phyloP scores from a whole-genome alignment of 2,113 vertebrate species.

The Raja brachyura region DNA sequence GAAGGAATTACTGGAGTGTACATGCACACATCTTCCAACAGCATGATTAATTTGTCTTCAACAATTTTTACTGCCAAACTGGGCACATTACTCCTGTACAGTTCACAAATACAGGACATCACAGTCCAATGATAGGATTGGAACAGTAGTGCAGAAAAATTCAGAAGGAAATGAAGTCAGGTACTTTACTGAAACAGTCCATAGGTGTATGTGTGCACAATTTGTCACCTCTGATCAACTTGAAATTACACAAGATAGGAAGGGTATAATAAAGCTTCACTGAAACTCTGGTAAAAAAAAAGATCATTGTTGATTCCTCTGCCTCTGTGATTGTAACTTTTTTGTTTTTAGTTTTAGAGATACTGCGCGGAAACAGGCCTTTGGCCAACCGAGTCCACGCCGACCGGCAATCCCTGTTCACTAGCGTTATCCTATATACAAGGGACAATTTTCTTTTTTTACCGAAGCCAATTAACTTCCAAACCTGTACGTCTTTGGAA shows the following conservation, averaged over 20 bases:
- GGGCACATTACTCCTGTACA: background rate
- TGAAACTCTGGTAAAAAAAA: background rate
- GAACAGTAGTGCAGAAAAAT: background rate
- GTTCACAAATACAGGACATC: background rate
- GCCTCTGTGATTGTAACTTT: background rate
- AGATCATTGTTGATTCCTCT: background rate
- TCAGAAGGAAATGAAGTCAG: background rate
- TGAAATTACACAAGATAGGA: background rate
- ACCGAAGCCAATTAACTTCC: too few species aligned
- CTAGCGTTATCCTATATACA: too few species aligned
- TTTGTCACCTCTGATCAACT: background rate
- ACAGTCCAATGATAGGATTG: background rate
- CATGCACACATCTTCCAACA: background rate
- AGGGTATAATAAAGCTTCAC: background rate
- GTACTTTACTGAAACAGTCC: background rate
- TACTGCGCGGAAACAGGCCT: too few species aligned
- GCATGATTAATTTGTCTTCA: background rate
- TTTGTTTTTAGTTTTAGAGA: too few species aligned
- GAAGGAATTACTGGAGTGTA: background rate
- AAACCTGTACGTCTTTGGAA: too few species aligned
- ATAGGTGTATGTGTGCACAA: background rate
- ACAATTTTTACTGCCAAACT: background rate
- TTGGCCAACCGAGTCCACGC: too few species aligned
- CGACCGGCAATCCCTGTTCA: too few species aligned
- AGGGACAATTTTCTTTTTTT: too few species aligned